These are phyloP conservation scores for Mus pahari DNA, from an alignment of 2,113 vertebrate species.

Conservation along the genomic window DNA sequence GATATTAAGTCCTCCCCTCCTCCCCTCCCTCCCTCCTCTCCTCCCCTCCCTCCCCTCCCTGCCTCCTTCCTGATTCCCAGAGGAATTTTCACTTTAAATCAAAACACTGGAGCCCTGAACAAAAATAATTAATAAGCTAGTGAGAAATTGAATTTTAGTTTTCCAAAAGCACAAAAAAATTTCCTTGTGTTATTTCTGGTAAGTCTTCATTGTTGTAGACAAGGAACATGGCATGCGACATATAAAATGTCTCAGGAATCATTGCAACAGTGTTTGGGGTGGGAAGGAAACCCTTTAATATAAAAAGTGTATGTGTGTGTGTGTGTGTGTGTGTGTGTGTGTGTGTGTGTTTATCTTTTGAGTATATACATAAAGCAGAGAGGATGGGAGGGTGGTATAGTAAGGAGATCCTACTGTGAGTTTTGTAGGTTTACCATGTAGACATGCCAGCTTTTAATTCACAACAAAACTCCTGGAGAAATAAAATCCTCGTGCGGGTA, in stretches of 20 bases:
- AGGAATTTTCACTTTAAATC: slow-evolving; percentile 12
- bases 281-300: neutral
- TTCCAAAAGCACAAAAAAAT: neutral
- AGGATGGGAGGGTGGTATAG: neutral
- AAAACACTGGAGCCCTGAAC: slow-evolving; percentile 46
- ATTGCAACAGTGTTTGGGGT: slow-evolving; percentile 29
- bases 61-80: neutral
- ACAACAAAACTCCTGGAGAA: slow-evolving; percentile 20
- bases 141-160: slow-evolving; percentile 65
- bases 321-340: neutral
- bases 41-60: neutral
- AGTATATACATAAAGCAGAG: neutral
- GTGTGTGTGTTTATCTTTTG: neutral
- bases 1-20: neutral
- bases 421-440: slow-evolving; percentile 57
- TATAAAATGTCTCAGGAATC: slow-evolving; percentile 44
- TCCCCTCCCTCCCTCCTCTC: neutral
- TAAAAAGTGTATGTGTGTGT: neutral
- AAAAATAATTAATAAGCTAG: slow-evolving; percentile 56
- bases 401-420: neutral
- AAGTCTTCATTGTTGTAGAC: slow-evolving; percentile 18
- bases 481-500: slow-evolving; percentile 38
- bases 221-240: slow-evolving; percentile 40
- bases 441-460: slow-evolving; percentile 30
- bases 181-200: slow-evolving; percentile 67